A percentile compares a stretch with the other conserved stretches of the same genome.
phyloP scores from a whole-genome alignment of 2,888 invertebrate species.

The Lasiommata megera region DNA sequence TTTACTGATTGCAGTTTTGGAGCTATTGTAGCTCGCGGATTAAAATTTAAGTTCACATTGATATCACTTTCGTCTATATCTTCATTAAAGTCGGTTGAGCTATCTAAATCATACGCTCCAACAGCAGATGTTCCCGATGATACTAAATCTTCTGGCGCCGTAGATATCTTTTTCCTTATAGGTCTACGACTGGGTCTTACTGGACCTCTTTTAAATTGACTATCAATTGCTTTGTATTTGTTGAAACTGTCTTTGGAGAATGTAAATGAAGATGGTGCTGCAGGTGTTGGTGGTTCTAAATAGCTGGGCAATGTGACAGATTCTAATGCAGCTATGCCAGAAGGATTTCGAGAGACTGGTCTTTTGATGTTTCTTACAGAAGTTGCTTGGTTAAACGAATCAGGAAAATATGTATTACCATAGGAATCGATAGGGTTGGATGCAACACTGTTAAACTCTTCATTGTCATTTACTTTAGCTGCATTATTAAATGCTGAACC shows the following conservation, averaged over 20 bases:
- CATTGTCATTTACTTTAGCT: conserved; percentile 57
- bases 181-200: conserved; percentile 65
- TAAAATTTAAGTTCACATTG: conserved; percentile 43
- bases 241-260: conserved; percentile 56
- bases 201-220: conserved; percentile 63
- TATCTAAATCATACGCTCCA: conserved; percentile 55
- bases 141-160: conserved; percentile 63
- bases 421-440: conserved; percentile 65
- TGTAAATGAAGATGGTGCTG: conserved; percentile 57
- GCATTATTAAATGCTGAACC: conserved; percentile 53
- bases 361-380: conserved; percentile 65
- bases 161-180: conserved; percentile 68
- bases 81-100: conserved; percentile 53
- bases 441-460: conserved; percentile 46
- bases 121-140: conserved; percentile 68
- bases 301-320: conserved; percentile 69
- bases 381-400: conserved; percentile 69
- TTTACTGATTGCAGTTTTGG: conserved; percentile 60
- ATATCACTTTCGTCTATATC: conserved; percentile 42
- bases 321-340: conserved; percentile 45
- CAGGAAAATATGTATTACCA: conserved; percentile 67
- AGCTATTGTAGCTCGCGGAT: conserved; percentile 55
- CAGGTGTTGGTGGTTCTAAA: conserved; percentile 72
- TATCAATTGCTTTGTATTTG: conserved; percentile 59
- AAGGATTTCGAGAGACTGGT: conserved; percentile 43